Evolutionary conservation across 2,888 invertebrate genomes (phyloP), one percentile per base, ranked within the genome.

Genomic region (Leptinotarsa haldemani): DNA sequence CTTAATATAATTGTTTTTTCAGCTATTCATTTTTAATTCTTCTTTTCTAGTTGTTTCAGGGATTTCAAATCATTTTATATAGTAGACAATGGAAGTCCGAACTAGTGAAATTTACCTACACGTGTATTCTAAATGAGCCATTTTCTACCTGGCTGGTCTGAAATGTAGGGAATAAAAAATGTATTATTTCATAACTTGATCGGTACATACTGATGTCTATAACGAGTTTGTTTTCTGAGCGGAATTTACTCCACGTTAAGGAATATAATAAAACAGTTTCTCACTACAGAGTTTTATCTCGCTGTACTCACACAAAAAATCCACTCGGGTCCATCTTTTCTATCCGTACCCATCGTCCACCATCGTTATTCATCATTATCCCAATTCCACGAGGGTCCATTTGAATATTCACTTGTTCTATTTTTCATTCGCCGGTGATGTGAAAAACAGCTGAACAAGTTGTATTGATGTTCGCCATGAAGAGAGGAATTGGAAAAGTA

Each of bases 401-500:
- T 68, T 56, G 68, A 68, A 68, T 68, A 47, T n/a, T 20, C 52
- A 25, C 53, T 52, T 52, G 25, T 40, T 40, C n/a, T 5, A 53
- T 52, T 68, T 18, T 46, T 47, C 7, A 58, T 53, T 13, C 46
- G 56, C 16, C 68, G 56, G 15, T 20, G 40, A 30, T 40, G 56
- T 58, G 58, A 46, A 68, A 46, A 58, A 68, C 68, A 58, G 46
- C 46, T 15, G 68, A 68, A 68, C 68, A 47, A 56, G 71, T 70
- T 72, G 71, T 77, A 78, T 78, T 74, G 76, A 77, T 72, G 76
- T 73, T 70, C 64, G 16, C 50, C 52, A 61, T 40, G 70, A 77
- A 63, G 65, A 74, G 71, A 70, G 76, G 75, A 74, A 75, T 74
- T 73, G 77, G 73, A 74, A 75, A 79, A 77, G 81, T 77, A 78